Conservation (phyloP, 2,797 vertebrate genomes). For the Emydoidea blandingii region DNA sequence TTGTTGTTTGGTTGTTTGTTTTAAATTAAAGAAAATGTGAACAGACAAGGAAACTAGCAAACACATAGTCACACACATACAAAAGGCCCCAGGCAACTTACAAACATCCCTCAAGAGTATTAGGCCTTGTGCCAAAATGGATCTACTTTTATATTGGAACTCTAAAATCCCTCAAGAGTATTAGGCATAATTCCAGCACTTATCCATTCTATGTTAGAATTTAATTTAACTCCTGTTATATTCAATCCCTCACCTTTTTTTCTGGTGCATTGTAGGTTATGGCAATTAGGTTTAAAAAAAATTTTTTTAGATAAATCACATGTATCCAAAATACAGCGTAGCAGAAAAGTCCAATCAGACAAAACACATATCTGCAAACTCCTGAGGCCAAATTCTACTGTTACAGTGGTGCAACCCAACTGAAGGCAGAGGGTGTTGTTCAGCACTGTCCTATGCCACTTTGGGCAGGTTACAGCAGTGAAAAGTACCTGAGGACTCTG, state of each 20-base stretch:
- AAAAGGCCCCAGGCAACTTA: background rate
- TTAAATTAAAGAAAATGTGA: slow-evolving; percentile 50
- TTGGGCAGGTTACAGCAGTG: background rate
- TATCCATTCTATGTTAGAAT: slow-evolving; percentile 23
- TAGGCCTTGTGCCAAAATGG: slow-evolving; percentile 45
- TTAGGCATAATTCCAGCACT: slow-evolving; percentile 40
- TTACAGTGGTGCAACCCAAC: background rate
- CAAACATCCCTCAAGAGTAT: slow-evolving; percentile 25
- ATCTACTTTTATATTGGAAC: slow-evolving; percentile 36
- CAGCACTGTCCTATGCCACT: background rate
- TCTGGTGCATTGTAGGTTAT: background rate
- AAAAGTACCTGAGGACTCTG: background rate
- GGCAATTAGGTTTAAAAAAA: background rate
- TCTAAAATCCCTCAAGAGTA: slow-evolving; percentile 48
- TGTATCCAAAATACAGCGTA: background rate
- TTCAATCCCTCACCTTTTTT: background rate
- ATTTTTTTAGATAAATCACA: background rate
- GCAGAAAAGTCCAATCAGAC: background rate
- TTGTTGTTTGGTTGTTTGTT: background rate
- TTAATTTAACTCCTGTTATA: slow-evolving; percentile 33
- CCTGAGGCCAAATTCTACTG: background rate
- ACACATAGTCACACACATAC: background rate
- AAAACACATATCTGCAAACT: background rate
- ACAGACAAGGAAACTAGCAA: slow-evolving; percentile 33
- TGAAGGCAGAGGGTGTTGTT: background rate